phyloP scores from a whole-genome alignment of 2,797 vertebrate species.

The Cirrhinus mrigala region DNA sequence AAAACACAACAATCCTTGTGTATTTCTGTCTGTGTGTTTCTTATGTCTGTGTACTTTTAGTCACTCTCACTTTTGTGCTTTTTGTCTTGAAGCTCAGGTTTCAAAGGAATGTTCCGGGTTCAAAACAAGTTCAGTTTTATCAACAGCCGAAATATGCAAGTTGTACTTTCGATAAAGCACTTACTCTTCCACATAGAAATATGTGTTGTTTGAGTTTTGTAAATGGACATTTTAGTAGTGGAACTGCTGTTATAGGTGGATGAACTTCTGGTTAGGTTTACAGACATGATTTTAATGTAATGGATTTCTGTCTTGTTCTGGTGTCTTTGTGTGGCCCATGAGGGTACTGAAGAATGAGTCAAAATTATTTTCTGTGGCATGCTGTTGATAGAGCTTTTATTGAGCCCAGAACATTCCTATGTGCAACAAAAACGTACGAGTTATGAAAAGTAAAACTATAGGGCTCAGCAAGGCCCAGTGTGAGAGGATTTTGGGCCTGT shows the following conservation, averaged over 20 bases:
- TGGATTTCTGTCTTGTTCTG: background rate
- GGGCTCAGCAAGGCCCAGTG: background rate
- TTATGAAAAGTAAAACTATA: background rate
- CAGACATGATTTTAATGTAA: background rate
- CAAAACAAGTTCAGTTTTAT: background rate
- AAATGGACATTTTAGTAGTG: background rate
- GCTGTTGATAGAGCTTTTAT: background rate
- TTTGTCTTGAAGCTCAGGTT: background rate
- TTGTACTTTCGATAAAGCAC: slow-evolving; percentile 1
- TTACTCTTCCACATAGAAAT: background rate
- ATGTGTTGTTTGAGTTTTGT: background rate
- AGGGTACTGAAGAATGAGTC: background rate
- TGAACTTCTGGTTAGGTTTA: background rate
- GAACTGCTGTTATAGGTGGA: background rate
- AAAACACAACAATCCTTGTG: background rate
- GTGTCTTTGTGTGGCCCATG: background rate
- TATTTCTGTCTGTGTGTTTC: background rate
- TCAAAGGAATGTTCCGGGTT: slow-evolving; percentile 1
- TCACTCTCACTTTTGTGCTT: background rate
- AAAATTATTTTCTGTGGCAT: background rate
- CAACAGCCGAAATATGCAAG: background rate
- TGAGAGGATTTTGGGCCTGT: background rate
- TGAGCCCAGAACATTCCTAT: background rate
- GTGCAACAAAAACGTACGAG: background rate
- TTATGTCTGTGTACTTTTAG: background rate